These are phyloP conservation scores for Istiophorus platypterus DNA, from an alignment of 2,113 vertebrate genomes.

Conservation along the genomic window DNA sequence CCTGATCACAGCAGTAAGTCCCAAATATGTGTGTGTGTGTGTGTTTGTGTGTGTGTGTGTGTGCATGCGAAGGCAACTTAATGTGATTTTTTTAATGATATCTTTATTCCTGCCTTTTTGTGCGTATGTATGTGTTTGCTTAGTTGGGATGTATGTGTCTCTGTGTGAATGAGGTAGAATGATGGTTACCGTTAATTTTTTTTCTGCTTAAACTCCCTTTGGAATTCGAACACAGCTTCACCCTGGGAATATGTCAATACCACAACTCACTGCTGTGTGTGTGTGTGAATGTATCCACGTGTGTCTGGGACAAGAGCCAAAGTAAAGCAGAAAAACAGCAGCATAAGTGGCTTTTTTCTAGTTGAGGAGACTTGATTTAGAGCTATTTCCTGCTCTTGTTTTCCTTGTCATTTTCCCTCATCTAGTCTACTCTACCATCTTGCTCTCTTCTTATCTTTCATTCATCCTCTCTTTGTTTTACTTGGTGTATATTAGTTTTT, in stretches of 20 bases:
- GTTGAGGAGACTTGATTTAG: slow-evolving; percentile 15
- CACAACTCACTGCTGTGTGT: slow-evolving; percentile 13
- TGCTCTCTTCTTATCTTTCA: background rate
- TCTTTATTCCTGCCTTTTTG: background rate
- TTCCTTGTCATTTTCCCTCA: slow-evolving; percentile 5
- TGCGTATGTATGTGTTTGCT: background rate
- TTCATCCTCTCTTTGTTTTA: background rate
- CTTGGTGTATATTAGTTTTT: slow-evolving; percentile 1
- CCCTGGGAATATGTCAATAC: slow-evolving; percentile 44
- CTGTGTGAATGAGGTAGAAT: slow-evolving; percentile 13
- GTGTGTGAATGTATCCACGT: slow-evolving; percentile 6
- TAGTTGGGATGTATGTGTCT: background rate
- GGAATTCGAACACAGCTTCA: slow-evolving; percentile 49
- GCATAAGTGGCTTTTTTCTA: slow-evolving; percentile 21
- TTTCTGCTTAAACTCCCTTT: slow-evolving; percentile 24
- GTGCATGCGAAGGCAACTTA: background rate
- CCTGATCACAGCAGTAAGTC: background rate
- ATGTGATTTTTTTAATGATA: slow-evolving; percentile 17
- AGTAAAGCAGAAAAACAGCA: slow-evolving; percentile 47
- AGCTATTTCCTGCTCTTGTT: slow-evolving; percentile 3
- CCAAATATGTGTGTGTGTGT: slow-evolving; percentile 3
- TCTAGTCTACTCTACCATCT: background rate
- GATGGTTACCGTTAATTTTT: slow-evolving; percentile 47
- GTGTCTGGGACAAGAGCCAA: slow-evolving; percentile 36
- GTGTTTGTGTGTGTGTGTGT: slow-evolving; percentile 5